These are phyloP conservation scores for Karalla daura DNA, from an alignment of 2,797 vertebrate species.

Conservation along the genomic window DNA sequence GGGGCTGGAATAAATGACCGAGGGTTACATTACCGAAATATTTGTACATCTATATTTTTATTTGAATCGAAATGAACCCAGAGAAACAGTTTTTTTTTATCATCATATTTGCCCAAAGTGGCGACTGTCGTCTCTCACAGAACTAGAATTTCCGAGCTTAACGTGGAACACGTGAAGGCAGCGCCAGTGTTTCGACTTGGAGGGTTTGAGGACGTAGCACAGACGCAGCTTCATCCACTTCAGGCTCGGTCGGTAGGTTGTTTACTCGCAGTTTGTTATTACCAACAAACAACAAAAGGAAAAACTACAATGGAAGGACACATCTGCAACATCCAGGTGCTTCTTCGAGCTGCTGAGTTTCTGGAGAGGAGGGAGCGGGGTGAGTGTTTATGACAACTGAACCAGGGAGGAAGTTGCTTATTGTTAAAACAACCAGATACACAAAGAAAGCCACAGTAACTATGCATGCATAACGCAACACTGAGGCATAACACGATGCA, in stretches of 20 bases:
- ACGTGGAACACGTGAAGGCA: conserved; percentile 29
- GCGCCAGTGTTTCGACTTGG: conserved; percentile 10
- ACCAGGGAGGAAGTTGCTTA: conserved; percentile 59
- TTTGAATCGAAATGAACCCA: neutral
- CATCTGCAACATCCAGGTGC: conserved; percentile 91
- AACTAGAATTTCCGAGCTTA: neutral
- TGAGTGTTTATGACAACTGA: conserved; percentile 64
- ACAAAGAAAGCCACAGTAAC: conserved; percentile 14
- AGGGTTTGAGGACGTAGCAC: conserved; percentile 60
- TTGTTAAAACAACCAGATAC: conserved; percentile 58
- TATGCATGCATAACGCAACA: neutral
- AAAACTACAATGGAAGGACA: conserved; percentile 85
- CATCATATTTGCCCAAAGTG: neutral
- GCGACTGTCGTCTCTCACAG: accelerated
- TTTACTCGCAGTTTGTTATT: conserved; percentile 26
- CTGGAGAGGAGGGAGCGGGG: conserved; percentile 91
- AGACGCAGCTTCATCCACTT: conserved; percentile 43
- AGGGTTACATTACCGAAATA: neutral
- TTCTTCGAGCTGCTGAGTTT: conserved; percentile 94
- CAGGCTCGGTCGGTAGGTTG: conserved; percentile 23
- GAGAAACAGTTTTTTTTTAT: accelerated
- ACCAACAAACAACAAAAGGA: conserved; percentile 1
- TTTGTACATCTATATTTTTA: neutral
- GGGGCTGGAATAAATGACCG: too few relatives aligned
- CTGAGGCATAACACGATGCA: accelerated